These are phyloP conservation scores for Capitulum mitella DNA, from an alignment of 2,888 invertebrate species.

Conservation along the genomic window DNA sequence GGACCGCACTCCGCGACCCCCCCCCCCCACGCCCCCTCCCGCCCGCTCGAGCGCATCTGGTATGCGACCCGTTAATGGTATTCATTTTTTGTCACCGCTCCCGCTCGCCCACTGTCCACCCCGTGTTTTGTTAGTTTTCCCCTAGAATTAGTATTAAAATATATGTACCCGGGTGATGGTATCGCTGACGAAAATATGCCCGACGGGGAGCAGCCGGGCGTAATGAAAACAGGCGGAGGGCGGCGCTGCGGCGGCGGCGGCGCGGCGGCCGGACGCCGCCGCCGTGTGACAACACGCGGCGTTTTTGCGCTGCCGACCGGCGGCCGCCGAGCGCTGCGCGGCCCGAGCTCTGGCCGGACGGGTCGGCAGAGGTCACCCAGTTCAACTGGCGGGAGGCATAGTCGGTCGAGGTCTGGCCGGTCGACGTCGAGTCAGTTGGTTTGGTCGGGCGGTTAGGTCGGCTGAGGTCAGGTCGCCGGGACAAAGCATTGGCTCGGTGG, in stretches of 20 bases:
- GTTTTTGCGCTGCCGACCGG: neutral
- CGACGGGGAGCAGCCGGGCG: neutral
- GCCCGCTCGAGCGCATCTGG: neutral
- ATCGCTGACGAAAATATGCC: constrained; percentile 14
- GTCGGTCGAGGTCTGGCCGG: too few species aligned
- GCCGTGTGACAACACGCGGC: neutral
- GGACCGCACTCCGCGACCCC: too few species aligned
- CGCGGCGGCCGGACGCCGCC: neutral
- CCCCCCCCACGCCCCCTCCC: neutral
- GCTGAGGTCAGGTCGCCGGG: too few species aligned
- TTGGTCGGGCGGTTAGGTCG: too few species aligned
- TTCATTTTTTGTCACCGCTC: constrained; percentile 18
- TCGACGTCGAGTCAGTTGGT: too few species aligned
- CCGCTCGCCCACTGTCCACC: constrained; percentile 6
- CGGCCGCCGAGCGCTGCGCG: neutral
- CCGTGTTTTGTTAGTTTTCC: constrained; percentile 15
- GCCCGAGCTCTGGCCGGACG: neutral
- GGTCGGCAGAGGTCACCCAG: neutral
- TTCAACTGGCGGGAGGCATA: too few species aligned
- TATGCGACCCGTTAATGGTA: constrained; percentile 1
- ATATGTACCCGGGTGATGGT: constrained; percentile 1
- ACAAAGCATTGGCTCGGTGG: too few species aligned
- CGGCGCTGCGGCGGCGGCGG: neutral
- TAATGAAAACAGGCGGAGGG: neutral
- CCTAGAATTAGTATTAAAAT: constrained; percentile 23